Conservation (phyloP, 2,113 vertebrate species). For the Indri indri region DNA sequence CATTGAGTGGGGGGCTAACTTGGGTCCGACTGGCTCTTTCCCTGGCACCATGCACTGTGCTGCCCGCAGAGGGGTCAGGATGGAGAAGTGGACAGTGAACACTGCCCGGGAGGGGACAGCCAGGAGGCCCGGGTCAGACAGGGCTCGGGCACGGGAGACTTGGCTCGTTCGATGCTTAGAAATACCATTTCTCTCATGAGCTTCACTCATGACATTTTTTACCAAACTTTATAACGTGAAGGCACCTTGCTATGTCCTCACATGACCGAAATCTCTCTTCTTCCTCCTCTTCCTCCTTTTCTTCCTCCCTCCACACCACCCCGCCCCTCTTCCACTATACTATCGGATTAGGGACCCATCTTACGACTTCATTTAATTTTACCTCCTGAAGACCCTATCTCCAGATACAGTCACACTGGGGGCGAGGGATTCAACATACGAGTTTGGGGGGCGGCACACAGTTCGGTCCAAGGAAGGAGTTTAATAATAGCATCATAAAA, state of each 20-base stretch:
- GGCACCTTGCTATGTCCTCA: background rate
- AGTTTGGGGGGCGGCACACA: background rate
- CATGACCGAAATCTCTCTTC: background rate
- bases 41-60: accelerated
- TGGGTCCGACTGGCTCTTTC: background rate
- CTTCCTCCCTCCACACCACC: no score
- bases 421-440: background rate
- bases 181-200: background rate
- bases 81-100: background rate
- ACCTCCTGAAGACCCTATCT: background rate
- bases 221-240: background rate
- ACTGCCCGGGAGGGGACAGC: no score
- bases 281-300: no score
- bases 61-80: background rate
- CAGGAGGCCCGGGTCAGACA: no score
- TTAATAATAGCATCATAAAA: background rate
- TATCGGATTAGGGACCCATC: background rate
- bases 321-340: background rate
- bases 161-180: background rate
- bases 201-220: background rate
- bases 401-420: background rate
- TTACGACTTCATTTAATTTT: background rate
- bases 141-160: accelerated
- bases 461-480: background rate
- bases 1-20: background rate